Base-by-base conservation (phyloP, 2,113 vertebrate species). In the Mus spicilegus region DNA sequence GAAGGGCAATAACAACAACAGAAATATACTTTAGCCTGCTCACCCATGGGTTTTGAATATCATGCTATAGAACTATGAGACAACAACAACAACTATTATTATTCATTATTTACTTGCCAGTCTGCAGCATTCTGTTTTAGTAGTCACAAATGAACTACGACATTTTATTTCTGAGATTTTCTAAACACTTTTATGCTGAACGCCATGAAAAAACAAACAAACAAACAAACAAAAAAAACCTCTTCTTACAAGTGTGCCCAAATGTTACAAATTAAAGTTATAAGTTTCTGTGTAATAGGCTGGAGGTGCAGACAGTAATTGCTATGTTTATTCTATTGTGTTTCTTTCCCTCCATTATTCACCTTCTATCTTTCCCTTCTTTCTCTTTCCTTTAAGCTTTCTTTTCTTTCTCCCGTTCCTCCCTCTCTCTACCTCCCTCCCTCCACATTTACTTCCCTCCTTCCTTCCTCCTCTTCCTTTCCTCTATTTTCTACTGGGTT, bases 361-460 rank as follows among this genome's bases (percentile, higher is more conserved):
- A 42, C 3, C 22, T 3, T 46, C 0, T 3, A 8, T 16, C 24
- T 17, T 28, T 28, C n/a, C 13, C 9, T 30, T 11, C 85, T 16
- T 82, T 3, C 2, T 16, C 20, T 16, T 36, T 51, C n/a, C 33
- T 30, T 72, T 24, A 72, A n/a, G 69, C 63, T 19, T 12, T 9
- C 33, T 7, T 16, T 36, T 30, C n/a, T 51, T 16, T 70, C 8
- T 8, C 20, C 49, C 7, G 30, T 12, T 2, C 3, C 7, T 0
- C 11, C 8, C 16, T 1, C 22, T 4, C 3, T 65, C 0, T 7
- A 8, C 73, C 20, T 30, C 1, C 11, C 5, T n/a, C 0, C 0
- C 30, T 14, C 11, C 0, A 16, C 3, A 14, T 2, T 63, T 72
- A 36, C 8, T 51, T 22, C 7, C 8, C 4, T 3, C 7, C 12